These are phyloP conservation scores for Copsychus sechellarum DNA, from an alignment of 2,113 vertebrate species.

Conservation along the genomic window DNA sequence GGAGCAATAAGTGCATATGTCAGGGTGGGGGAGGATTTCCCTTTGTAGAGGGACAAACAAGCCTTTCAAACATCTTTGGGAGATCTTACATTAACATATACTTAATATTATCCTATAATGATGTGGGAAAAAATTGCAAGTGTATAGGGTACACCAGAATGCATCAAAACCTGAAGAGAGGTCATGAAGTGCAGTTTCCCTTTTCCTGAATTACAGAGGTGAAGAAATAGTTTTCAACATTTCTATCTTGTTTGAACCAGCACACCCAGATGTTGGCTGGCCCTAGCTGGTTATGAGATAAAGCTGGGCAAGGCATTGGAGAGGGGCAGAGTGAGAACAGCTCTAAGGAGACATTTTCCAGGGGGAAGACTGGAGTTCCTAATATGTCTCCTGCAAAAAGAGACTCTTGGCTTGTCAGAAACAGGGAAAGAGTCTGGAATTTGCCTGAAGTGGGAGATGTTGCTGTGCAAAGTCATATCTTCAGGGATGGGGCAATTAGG, in stretches of 20 bases:
- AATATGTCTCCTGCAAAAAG: background rate
- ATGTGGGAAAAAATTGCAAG: background rate
- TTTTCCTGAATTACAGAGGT: background rate
- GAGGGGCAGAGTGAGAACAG: background rate
- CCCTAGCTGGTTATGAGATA: background rate
- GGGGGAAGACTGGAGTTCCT: background rate
- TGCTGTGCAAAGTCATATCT: background rate
- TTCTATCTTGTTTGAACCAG: background rate
- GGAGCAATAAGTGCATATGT: background rate
- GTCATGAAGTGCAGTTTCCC: background rate
- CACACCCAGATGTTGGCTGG: background rate
- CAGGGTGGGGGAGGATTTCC: slow-evolving; percentile 32
- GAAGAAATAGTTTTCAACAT: background rate
- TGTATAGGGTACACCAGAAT: background rate
- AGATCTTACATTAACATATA: background rate
- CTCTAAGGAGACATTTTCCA: background rate
- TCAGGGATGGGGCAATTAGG: background rate
- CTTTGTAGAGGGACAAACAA: background rate
- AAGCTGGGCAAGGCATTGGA: background rate
- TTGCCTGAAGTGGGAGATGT: background rate
- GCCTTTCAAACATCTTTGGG: background rate
- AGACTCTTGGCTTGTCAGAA: background rate
- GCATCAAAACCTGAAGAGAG: background rate
- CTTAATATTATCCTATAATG: background rate
- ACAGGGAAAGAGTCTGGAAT: background rate